phyloP scores from a whole-genome alignment of 2,113 vertebrate genomes.

The Cranoglanis bouderius region DNA sequence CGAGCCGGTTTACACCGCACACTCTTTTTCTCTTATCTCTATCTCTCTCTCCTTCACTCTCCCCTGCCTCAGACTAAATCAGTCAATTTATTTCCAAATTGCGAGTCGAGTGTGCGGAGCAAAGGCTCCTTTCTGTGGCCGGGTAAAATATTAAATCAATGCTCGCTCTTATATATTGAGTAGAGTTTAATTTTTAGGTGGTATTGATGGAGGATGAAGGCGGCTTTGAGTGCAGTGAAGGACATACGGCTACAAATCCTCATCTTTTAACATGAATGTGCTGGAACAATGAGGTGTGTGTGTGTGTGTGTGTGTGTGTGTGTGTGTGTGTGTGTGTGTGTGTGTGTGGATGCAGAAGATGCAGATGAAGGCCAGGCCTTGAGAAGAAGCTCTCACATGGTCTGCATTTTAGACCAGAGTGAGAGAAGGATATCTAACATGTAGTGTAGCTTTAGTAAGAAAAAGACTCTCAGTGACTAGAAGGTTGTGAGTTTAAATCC shows the following conservation, averaged over 20 bases:
- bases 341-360: slow-evolving; percentile 52
- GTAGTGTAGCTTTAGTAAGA: neutral
- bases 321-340: neutral
- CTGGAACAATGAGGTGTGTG: slow-evolving; percentile 67
- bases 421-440: slow-evolving; percentile 57
- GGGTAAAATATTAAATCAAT: slow-evolving; percentile 80
- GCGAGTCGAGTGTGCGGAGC: slow-evolving; percentile 77
- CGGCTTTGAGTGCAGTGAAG: slow-evolving; percentile 74
- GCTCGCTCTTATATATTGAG: slow-evolving; percentile 74
- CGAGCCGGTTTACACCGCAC: slow-evolving; percentile 69
- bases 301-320: neutral
- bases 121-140: slow-evolving; percentile 69
- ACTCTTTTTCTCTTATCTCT: slow-evolving; percentile 52
- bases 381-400: slow-evolving; percentile 59
- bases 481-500: slow-evolving; percentile 14
- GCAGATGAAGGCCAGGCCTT: slow-evolving; percentile 64
- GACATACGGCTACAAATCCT: slow-evolving; percentile 73
- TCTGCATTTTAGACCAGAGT: slow-evolving; percentile 61
- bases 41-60: slow-evolving; percentile 54
- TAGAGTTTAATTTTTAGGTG: slow-evolving; percentile 75
- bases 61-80: slow-evolving; percentile 76
- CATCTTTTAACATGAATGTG: slow-evolving; percentile 66
- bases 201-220: slow-evolving; percentile 76
- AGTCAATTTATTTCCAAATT: slow-evolving; percentile 86
- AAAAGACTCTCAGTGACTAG: neutral